Conservation (phyloP, 2,888 invertebrate genomes). For the Archips xylosteana region DNA sequence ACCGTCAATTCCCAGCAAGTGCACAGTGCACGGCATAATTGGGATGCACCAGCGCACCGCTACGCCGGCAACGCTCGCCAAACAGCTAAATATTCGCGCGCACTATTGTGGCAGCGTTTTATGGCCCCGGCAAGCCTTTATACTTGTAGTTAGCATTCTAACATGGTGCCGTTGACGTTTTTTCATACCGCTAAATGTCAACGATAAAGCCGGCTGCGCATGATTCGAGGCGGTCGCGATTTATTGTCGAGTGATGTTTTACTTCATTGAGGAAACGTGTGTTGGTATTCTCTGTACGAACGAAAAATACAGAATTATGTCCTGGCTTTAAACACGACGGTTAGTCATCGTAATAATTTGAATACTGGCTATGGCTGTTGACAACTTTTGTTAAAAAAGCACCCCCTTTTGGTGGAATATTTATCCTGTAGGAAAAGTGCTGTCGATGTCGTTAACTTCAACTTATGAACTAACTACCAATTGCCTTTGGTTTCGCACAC, state of each 20-base stretch:
- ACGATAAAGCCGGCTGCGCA: slow-evolving; percentile 60
- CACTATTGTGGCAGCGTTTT: slow-evolving; percentile 83
- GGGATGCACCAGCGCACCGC: slow-evolving; percentile 72
- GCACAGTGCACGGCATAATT: slow-evolving; percentile 76
- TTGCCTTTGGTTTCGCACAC: too few relatives aligned
- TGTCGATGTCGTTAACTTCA: not conserved
- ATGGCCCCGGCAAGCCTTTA: slow-evolving; percentile 82
- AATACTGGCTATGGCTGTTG: slow-evolving; percentile 12
- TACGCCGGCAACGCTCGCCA: slow-evolving; percentile 73
- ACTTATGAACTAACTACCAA: too few relatives aligned
- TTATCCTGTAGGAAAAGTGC: not conserved
- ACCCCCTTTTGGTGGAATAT: not conserved
- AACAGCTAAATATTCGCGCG: slow-evolving; percentile 82
- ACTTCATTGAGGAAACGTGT: slow-evolving; percentile 39
- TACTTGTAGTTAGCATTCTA: slow-evolving; percentile 81
- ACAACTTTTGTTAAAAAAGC: slow-evolving; percentile 19
- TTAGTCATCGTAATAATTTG: slow-evolving; percentile 29
- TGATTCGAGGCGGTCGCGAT: slow-evolving; percentile 34
- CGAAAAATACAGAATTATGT: slow-evolving; percentile 35
- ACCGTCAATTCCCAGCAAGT: slow-evolving; percentile 44
- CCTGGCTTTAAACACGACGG: slow-evolving; percentile 29
- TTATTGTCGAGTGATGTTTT: slow-evolving; percentile 35
- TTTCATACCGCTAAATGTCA: slow-evolving; percentile 81
- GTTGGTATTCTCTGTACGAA: slow-evolving; percentile 33
- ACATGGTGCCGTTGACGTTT: slow-evolving; percentile 77